phyloP scores from a whole-genome alignment of 2,113 vertebrate genomes.

The Bos indicus region DNA sequence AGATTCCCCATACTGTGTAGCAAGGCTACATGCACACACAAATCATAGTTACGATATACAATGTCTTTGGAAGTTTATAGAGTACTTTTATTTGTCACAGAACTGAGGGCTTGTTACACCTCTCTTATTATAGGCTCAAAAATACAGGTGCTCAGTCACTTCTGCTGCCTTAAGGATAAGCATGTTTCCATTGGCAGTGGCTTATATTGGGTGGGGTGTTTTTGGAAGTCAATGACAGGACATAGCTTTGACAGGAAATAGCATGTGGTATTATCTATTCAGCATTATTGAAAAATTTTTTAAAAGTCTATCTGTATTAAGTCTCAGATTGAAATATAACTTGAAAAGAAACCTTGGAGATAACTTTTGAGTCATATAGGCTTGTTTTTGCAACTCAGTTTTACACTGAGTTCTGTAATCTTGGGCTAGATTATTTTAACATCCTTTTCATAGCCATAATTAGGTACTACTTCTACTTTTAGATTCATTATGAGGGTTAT shows the following conservation, averaged over 20 bases:
- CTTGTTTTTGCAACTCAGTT: not conserved
- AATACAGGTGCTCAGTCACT: not conserved
- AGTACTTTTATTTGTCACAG: not conserved
- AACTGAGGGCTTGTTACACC: not conserved
- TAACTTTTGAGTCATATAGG: not conserved
- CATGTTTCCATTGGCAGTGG: not conserved
- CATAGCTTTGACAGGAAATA: not conserved
- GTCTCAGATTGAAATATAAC: not conserved
- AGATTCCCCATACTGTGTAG: not conserved
- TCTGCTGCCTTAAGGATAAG: not conserved
- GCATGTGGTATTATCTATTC: not conserved
- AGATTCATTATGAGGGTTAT: not conserved
- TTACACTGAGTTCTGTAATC: not conserved
- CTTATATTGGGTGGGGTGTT: not conserved
- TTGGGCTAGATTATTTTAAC: constrained; percentile 9
- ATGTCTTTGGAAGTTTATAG: not conserved
- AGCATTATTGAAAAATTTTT: not conserved
- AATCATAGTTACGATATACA: not conserved
- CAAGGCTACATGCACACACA: not conserved
- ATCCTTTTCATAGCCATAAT: not conserved
- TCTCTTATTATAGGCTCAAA: not conserved
- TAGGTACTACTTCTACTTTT: not conserved
- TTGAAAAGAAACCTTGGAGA: not conserved
- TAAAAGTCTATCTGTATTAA: not conserved
- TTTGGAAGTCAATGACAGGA: not conserved